Base-by-base conservation (phyloP, 2,797 vertebrate genomes). In the Typhlichthys subterraneus region DNA sequence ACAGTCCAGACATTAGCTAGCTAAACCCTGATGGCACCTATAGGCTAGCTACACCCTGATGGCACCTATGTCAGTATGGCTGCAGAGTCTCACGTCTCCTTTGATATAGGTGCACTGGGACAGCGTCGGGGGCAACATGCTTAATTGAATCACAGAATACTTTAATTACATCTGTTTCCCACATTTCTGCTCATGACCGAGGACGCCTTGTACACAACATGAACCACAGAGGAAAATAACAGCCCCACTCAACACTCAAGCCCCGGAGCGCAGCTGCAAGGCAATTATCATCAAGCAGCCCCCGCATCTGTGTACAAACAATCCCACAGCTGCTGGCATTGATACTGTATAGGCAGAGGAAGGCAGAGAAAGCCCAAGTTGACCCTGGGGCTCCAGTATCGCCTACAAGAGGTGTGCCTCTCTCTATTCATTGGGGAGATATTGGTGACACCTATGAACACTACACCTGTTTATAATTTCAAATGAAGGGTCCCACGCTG, bases 241-340 rank as follows among this genome's bases (percentile, higher is more conserved):
- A 76, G 57, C 67, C 76, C 63, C 17, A 17, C 17, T 17, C 17
- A 17, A 17, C 17, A 72, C 73, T 83, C 74, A 73, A 72, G 67
- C 69, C 66, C 69, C 65, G 50, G 70, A 89, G 87, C 76, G 88
- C 92, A 93, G 90, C 91, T 92, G 89, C 80, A 38, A 85, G 87
- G 85, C 78, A 91, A 89, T 92, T 91, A 91, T 87, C 87, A 90
- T 90, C 81, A 88, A 87, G 87, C 77, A 69, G 83, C 75, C 82
- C 75, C 77, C 81, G 84, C 89, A 92, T 92, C 88, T 93, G 92
- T 92, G 90, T 91, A 92, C 89, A 92, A 93, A 93, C 92, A 92
- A 88, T 87, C 79, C 86, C 83, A 80, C 91, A 92, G 90, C 92
- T 92, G 90, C 88, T 82, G 83, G 79, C 82, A 85, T 84, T 88